These are phyloP conservation scores for Egretta garzetta DNA, from an alignment of 2,113 vertebrate species.

Conservation along the genomic window DNA sequence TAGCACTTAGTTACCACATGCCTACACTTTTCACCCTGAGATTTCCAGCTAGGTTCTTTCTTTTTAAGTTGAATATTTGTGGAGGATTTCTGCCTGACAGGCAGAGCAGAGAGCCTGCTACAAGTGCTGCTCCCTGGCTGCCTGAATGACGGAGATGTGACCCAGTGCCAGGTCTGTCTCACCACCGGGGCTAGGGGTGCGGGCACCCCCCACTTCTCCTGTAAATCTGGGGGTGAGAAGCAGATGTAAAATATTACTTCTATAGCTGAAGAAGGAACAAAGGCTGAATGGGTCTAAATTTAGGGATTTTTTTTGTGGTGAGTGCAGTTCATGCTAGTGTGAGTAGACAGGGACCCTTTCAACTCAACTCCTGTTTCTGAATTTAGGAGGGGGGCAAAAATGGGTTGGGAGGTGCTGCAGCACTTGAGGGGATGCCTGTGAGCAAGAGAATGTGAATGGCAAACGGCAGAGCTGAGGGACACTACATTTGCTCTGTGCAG, in stretches of 20 bases:
- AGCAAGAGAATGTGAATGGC: neutral
- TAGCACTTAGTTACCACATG: neutral
- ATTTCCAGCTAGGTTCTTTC: neutral
- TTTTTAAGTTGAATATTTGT: neutral
- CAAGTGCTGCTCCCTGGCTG: neutral
- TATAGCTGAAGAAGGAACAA: neutral
- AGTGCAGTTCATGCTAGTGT: neutral
- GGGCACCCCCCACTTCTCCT: rapidly evolving
- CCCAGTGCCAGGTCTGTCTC: too few species aligned
- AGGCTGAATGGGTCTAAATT: neutral
- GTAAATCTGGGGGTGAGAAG: neutral
- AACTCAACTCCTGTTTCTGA: neutral
- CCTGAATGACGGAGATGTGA: neutral
- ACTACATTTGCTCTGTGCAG: neutral
- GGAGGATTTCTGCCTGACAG: neutral
- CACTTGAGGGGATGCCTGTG: rapidly evolving
- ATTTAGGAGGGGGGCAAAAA: neutral
- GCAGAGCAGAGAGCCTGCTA: neutral
- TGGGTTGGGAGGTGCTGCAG: neutral
- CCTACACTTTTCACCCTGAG: neutral
- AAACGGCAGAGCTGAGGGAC: neutral
- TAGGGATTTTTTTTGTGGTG: neutral
- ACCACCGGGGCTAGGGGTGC: rapidly evolving
- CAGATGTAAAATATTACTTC: neutral
- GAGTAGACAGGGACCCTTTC: neutral